Evolutionary conservation across 2,888 invertebrate species (phyloP).

Genomic region (Mantis religiosa): DNA sequence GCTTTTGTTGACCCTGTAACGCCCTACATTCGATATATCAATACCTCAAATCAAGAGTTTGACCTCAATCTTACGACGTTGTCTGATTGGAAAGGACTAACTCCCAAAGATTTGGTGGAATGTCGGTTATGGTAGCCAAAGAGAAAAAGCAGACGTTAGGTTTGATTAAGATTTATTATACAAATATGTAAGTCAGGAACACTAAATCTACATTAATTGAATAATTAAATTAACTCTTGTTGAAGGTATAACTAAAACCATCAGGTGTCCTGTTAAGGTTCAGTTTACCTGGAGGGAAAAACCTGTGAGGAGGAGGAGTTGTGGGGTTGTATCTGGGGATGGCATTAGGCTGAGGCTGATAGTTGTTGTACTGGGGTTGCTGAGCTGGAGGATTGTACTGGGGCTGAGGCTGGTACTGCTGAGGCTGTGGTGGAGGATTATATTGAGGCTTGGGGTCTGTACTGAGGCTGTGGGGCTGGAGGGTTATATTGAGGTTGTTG

Average conservation of each 20-base stretch:
- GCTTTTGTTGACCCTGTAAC: no score
- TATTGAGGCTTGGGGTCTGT: constrained; percentile 47
- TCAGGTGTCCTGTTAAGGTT: constrained; percentile 82
- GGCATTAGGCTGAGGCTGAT: constrained; percentile 46
- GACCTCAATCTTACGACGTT: no score
- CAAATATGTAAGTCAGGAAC: not conserved
- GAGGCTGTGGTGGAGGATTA: constrained; percentile 48
- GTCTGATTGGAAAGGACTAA: no score
- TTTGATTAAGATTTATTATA: not conserved
- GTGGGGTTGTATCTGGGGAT: constrained; percentile 41
- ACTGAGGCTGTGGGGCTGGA: constrained; percentile 39
- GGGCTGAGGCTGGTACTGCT: constrained; percentile 44
- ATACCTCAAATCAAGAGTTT: no score
- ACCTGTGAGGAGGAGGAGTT: constrained; percentile 68
- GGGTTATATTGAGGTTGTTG: constrained; percentile 47
- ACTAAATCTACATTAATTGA: not conserved
- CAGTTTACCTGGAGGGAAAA: constrained; percentile 81
- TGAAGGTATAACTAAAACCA: constrained; percentile 82
- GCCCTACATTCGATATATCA: no score
- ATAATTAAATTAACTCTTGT: constrained; percentile 50
- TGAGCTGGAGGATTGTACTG: constrained; percentile 47
- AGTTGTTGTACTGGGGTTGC: constrained; percentile 40
- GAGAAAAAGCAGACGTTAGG: not conserved
- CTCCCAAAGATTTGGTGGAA: no score
- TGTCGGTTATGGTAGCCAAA: not conserved